Evolutionary conservation across 1,140 invertebrate species (phyloP), one percentile per base, ranked within the genome.

Genomic region (Maconellicoccus hirsutus): DNA sequence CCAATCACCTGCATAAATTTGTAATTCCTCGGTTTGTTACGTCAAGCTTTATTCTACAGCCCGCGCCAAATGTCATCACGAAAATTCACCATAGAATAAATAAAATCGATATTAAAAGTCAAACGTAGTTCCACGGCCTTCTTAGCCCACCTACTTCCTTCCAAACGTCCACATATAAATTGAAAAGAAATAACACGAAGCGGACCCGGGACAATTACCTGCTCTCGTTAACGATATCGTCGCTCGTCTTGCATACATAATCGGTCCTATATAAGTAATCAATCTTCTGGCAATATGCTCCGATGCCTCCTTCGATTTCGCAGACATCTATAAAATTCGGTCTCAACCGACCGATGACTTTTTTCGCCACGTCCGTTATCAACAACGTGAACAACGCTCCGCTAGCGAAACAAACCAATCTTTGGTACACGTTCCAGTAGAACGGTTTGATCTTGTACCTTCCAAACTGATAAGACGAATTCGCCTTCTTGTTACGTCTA

Each of bases 241-340:
- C 25, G 1, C 19, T 22, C 2, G 10, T 16, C 3, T 77, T 78
- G 75, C 89, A 91, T 0, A 75, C 80, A 75, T 87, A 90, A 33
- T 86, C 75, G 66, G 82, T 81, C 59, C 89, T 86, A 75, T 90
- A 91, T 38, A n/a, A 69, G 12, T 71, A 71, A 19, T 69, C 74
- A n/a, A 71, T 75, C 70, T 0, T 25, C 14, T 0, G 38, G n/a
- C 3, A 16, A 8, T n/a, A n/a, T n/a, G n/a, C n/a, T n/a, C 0
- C 38, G 52, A 75, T 76, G 27, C 75, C 61, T 61, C 89, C 79
- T 52, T 83, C 78, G 0, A 89, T 89, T 29, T 81, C 76, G 75
- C 89, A 92, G 16, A 91, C 83, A 74, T 83, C 83, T 73, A 94
- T 85, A 80, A 98, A 98, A 81, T 98, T 93, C 8, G 96, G 96